These are phyloP conservation scores for Acanthisitta chloris DNA, from an alignment of 2,113 vertebrate genomes.

Conservation along the genomic window DNA sequence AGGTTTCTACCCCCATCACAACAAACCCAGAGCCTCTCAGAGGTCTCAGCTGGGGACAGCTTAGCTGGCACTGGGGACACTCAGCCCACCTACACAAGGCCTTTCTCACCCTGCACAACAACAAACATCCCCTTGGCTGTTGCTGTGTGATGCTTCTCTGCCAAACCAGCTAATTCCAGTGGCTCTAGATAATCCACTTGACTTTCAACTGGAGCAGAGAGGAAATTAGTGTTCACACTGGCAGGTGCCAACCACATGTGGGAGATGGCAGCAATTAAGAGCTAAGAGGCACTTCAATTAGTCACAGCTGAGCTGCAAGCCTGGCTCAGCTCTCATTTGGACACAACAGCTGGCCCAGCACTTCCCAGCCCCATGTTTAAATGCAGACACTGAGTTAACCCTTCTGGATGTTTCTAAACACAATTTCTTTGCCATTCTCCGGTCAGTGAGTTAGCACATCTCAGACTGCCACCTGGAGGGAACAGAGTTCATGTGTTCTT, in stretches of 20 bases:
- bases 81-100: accelerated
- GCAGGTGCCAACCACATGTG: not conserved
- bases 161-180: not conserved
- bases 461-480: not conserved
- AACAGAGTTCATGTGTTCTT: not conserved
- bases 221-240: not conserved
- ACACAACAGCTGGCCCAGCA: not conserved
- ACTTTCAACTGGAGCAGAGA: not conserved
- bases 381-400: not conserved
- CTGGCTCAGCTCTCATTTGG: not conserved
- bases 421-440: not conserved
- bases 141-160: not conserved
- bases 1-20: not conserved
- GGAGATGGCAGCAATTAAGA: not conserved
- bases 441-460: not conserved
- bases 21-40: not conserved
- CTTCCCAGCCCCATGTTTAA: not conserved
- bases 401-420: not conserved
- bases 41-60: too few species aligned
- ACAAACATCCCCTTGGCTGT: not conserved
- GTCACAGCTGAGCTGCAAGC: not conserved
- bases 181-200: not conserved
- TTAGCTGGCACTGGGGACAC: not conserved
- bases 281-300: not conserved
- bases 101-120: not conserved